Base-by-base conservation (phyloP, 2,797 vertebrate species). In the Apodemus agrarius region DNA sequence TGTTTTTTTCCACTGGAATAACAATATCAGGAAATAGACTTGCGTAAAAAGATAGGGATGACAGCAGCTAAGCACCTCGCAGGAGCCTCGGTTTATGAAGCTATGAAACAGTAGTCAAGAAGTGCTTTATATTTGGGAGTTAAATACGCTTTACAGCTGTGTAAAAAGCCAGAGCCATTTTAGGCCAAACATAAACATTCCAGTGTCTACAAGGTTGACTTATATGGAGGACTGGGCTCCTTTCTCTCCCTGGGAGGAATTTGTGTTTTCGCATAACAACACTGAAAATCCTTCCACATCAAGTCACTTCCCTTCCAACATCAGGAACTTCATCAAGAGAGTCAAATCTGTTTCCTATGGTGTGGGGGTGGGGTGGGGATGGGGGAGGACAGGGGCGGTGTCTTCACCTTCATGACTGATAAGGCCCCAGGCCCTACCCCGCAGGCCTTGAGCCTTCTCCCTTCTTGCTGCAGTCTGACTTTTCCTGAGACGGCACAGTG, bases 71-170 rank as follows among this genome's bases (percentile, higher is more conserved):
- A 65, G 95, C 61, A 93, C 97, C 96, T 97, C 89, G 94, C 52
- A 97, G 49, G 97, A 95, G 94, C 94, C 95, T n/a, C 46, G 24
- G 91, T 98, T 98, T 98, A 98, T 82, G 98, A 98, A 98, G 97
- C 98, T 79, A 97, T 96, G 97, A 98, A 98, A 98, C 98, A 95
- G 95, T 97, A 98, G 98, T 98, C 95, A 95, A 98, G 98, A 98
- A 75, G 90, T 95, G 96, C 97, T 98, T 98, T 98, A 98, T 97
- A 96, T 96, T 90, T 93, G 74, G 72, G 93, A 95, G 97, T 98
- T 98, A 98, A 98, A 97, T 97, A 69, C 93, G 91, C 96, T 98
- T 98, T 98, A 98, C 97, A 97, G 98, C 97, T 98, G 98, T 86
- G 97, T 96, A 97, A 98, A 98, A 98, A 97, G 93, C 78, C 91